phyloP scores from a whole-genome alignment of 1,140 invertebrate species.

The Drosophila hydei region DNA sequence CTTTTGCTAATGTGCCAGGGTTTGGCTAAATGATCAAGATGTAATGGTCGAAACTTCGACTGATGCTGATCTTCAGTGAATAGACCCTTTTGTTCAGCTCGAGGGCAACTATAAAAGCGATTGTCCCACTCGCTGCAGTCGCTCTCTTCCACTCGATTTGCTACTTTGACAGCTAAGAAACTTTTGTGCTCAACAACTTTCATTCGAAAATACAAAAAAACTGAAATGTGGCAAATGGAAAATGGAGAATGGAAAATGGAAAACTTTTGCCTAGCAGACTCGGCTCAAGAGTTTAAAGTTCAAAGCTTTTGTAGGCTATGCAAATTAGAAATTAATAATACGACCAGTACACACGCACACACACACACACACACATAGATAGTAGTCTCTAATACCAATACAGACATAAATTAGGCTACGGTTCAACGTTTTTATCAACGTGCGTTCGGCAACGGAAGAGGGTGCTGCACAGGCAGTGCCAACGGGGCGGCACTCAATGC shows the following conservation, averaged over 20 bases:
- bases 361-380: slow-evolving; percentile 17
- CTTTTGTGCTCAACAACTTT: slow-evolving; percentile 21
- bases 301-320: slow-evolving; percentile 80
- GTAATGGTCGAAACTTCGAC: neutral
- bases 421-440: slow-evolving; percentile 79
- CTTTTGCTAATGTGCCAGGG: neutral
- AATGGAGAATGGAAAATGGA: neutral
- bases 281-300: slow-evolving; percentile 68
- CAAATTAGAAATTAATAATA: slow-evolving; percentile 82
- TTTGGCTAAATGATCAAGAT: neutral
- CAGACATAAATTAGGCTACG: slow-evolving; percentile 76
- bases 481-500: slow-evolving; percentile 52
- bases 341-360: slow-evolving; percentile 42
- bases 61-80: neutral
- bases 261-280: slow-evolving; percentile 78
- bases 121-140: neutral
- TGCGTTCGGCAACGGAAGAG: slow-evolving; percentile 10
- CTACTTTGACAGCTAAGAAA: slow-evolving; percentile 64
- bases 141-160: slow-evolving; percentile 69
- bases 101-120: slow-evolving; percentile 5
- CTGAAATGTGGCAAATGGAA: slow-evolving; percentile 33
- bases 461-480: neutral
- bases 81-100: too few relatives aligned
- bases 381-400: slow-evolving; percentile 68
- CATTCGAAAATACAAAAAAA: slow-evolving; percentile 2